Evolutionary conservation across 2,888 invertebrate species (phyloP).

Genomic region (Graphium colonna): DNA sequence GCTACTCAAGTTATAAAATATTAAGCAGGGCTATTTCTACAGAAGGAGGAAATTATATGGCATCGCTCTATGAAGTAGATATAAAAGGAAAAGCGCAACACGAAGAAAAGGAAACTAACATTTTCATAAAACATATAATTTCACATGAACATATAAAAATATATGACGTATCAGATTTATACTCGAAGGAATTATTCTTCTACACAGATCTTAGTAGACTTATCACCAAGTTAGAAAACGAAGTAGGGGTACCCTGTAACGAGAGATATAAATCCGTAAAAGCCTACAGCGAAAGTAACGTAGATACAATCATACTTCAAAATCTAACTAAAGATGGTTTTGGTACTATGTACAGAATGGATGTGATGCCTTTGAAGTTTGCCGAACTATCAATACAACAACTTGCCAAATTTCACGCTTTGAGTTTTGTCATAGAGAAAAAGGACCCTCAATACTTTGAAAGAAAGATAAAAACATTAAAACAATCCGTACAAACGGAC

Average conservation of each 20-base stretch:
- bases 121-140: slow-evolving; percentile 47
- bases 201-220: slow-evolving; percentile 38
- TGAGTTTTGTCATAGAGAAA: no score
- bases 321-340: slow-evolving; percentile 43
- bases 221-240: slow-evolving; percentile 35
- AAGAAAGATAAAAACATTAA: slow-evolving; percentile 33
- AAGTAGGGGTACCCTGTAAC: slow-evolving; percentile 35
- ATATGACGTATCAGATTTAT: slow-evolving; percentile 34
- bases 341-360: slow-evolving; percentile 31
- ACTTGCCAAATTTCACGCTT: no score
- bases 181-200: slow-evolving; percentile 39
- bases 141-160: slow-evolving; percentile 30
- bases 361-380: no score
- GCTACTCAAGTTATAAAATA: slow-evolving; percentile 33
- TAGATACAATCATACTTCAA: slow-evolving; percentile 45
- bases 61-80: no score
- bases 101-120: slow-evolving; percentile 40
- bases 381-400: slow-evolving; percentile 31
- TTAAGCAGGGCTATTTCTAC: slow-evolving; percentile 32
- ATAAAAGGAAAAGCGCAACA: slow-evolving; percentile 42
- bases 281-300: slow-evolving; percentile 37
- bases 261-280: slow-evolving; percentile 40
- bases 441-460: slow-evolving; percentile 31
- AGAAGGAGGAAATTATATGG: no score
- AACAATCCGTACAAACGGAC: slow-evolving; percentile 30